Percentiles rank a stretch among this genome's conserved stretches.
These are phyloP conservation scores for Sphenopsis melanotis DNA, from an alignment of 2,797 vertebrate genomes.

Conservation along the genomic window DNA sequence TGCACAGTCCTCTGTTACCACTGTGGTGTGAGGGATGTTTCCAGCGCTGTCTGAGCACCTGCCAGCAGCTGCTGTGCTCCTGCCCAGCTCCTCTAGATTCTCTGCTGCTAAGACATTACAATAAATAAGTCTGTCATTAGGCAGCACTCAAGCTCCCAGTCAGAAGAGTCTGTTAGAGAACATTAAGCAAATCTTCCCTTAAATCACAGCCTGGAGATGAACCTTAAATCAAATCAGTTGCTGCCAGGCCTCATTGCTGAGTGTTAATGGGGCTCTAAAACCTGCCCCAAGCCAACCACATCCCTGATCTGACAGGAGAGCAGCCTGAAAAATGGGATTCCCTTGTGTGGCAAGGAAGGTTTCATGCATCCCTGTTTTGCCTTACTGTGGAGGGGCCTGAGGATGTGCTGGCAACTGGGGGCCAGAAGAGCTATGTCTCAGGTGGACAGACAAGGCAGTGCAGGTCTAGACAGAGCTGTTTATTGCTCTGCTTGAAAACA, in stretches of 20 bases:
- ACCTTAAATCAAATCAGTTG: conserved; percentile 70
- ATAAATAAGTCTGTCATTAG: conserved; percentile 69
- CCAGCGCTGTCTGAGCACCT: conserved; percentile 12
- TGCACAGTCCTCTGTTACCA: not conserved
- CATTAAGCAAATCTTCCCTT: conserved; percentile 69
- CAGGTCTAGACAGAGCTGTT: conserved; percentile 4
- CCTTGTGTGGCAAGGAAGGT: conserved; percentile 25
- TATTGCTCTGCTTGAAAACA: conserved; percentile 2
- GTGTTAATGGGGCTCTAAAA: conserved; percentile 71
- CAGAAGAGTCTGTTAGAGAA: conserved; percentile 69
- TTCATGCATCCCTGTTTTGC: conserved; percentile 6
- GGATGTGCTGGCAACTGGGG: conserved; percentile 13
- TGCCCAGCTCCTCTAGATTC: conserved; percentile 7
- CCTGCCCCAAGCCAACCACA: conserved; percentile 46
- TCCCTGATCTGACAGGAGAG: conserved; percentile 44
- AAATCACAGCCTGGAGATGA: conserved; percentile 70
- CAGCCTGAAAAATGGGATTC: conserved; percentile 61
- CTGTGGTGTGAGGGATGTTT: not conserved
- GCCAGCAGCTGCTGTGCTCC: not conserved
- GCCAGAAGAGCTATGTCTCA: not conserved
- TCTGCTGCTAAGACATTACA: conserved; percentile 18
- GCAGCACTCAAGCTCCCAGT: conserved; percentile 62
- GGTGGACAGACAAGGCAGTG: not conserved
- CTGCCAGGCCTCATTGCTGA: conserved; percentile 58
- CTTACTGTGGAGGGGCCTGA: not conserved